These are phyloP conservation scores for Betta splendens DNA, from an alignment of 2,797 vertebrate species.

Conservation along the genomic window DNA sequence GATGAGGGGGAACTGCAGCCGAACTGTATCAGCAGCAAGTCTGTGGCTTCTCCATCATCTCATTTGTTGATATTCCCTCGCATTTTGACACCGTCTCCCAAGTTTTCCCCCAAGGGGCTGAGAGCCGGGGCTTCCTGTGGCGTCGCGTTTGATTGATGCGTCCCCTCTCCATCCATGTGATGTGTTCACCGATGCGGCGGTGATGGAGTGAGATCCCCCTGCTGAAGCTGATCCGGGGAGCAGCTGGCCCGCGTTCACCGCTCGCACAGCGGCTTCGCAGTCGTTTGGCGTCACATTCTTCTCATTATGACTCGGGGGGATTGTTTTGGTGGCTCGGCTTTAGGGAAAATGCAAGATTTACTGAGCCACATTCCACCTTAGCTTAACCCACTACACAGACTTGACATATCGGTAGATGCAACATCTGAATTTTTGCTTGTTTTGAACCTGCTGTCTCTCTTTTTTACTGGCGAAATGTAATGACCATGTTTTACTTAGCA, in stretches of 20 bases:
- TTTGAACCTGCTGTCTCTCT: background rate
- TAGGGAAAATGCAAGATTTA: constrained; percentile 44
- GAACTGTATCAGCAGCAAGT: constrained; percentile 28
- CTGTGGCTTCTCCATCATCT: constrained; percentile 35
- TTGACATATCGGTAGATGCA: no score
- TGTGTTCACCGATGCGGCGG: constrained; percentile 67
- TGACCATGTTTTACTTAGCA: background rate
- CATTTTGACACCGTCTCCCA: constrained; percentile 52
- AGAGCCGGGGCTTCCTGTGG: constrained; percentile 48
- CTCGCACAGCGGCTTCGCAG: constrained; percentile 42
- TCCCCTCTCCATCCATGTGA: constrained; percentile 49
- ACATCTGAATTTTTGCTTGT: constrained; percentile 9
- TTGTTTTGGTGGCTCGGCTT: constrained; percentile 45
- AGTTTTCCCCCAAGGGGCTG: constrained; percentile 53
- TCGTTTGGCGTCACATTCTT: constrained; percentile 53
- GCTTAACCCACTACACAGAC: constrained; percentile 22
- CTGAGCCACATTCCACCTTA: constrained; percentile 21
- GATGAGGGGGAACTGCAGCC: constrained; percentile 15
- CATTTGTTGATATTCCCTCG: constrained; percentile 66
- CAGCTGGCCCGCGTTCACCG: constrained; percentile 57
- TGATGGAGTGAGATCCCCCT: constrained; percentile 67
- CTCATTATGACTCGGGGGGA: constrained; percentile 55
- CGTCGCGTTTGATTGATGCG: constrained; percentile 68
- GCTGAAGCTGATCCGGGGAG: constrained; percentile 65
- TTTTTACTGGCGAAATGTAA: background rate